Evolutionary conservation across 1,140 invertebrate species (phyloP).

Genomic region (Neodiprion virginianus): DNA sequence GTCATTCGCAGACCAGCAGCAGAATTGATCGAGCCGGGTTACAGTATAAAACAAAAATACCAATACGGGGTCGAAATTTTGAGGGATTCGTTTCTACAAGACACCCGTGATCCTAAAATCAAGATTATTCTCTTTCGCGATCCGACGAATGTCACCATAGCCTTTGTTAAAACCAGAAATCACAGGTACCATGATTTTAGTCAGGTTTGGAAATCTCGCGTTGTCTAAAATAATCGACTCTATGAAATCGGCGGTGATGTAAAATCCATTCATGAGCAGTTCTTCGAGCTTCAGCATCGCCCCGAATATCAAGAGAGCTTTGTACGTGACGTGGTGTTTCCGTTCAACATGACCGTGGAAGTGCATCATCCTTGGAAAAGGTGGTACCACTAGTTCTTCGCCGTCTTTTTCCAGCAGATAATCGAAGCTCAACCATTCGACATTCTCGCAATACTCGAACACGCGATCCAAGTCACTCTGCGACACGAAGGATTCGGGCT

Average conservation of each 20-base stretch:
- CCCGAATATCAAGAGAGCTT: neutral
- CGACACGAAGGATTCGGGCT: neutral
- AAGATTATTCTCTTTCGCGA: neutral
- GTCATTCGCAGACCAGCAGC: too few species aligned
- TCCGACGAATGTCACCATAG: neutral
- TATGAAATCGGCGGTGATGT: neutral
- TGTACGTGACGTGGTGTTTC: neutral
- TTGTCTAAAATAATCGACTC: neutral
- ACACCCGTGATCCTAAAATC: neutral
- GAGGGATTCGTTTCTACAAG: too few species aligned
- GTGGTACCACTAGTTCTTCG: neutral
- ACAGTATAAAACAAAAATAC: too few species aligned
- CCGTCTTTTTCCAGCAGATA: neutral
- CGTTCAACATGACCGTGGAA: neutral
- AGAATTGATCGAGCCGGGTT: too few species aligned
- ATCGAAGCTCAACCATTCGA: neutral
- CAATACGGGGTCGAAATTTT: too few species aligned
- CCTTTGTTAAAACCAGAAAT: neutral
- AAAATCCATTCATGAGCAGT: neutral
- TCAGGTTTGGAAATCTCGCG: neutral
- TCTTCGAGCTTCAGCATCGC: neutral
- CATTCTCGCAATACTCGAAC: neutral
- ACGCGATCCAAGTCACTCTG: neutral
- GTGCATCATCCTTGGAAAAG: neutral
- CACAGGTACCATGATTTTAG: neutral